Evolutionary conservation across 92 coral and sea anemone genomes (phyloP), one percentile per base, ranked within the genome.

Genomic region (Epizoanthus ramosus): DNA sequence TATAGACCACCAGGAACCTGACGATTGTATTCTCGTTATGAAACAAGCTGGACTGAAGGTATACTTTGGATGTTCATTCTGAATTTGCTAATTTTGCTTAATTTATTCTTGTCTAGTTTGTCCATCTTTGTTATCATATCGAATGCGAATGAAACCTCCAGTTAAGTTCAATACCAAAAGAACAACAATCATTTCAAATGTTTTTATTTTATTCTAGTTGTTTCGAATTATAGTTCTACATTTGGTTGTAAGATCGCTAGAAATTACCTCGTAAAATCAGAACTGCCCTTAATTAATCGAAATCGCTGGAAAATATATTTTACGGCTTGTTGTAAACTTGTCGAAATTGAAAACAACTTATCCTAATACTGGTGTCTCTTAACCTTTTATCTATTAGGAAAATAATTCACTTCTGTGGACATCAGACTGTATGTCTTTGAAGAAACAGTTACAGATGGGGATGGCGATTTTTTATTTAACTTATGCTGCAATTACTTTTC

Each of bases 1-100:
- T 22, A 75, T 6, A 33, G 68, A 75, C 80, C 50, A 5, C 22
- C 80, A 35, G 60, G 41, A 67, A 58, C 5, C 33, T 15, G 31
- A 28, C 80, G 22, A 31, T 16, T 5, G 21, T 37, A 16, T n/a
- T 57, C 9, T 18, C 68, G 63, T 15, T 7, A 75, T 75, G 80
- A 75, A 75, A 73, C 79, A 57, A 22, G 41, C 39, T 3, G 18
- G 31, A 12, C 23, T 22, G 14, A 73, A 73, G 79, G 76, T 71
- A 73, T 39, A 17, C 53, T 7, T 9, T 23, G 23, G 9, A 52
- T 50, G 22, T 71, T 47, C 53, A 3, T 5, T 71, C 41, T 71
- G 22, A 45, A 47, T 21, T 18, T 18, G 23, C 43, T 68, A 68
- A 68, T 68, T 47, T 22, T 45, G 50, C 15, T 8, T 45, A 71